These are phyloP conservation scores for Amblyteles armatorius DNA, from an alignment of 2,888 invertebrate species.

Conservation along the genomic window DNA sequence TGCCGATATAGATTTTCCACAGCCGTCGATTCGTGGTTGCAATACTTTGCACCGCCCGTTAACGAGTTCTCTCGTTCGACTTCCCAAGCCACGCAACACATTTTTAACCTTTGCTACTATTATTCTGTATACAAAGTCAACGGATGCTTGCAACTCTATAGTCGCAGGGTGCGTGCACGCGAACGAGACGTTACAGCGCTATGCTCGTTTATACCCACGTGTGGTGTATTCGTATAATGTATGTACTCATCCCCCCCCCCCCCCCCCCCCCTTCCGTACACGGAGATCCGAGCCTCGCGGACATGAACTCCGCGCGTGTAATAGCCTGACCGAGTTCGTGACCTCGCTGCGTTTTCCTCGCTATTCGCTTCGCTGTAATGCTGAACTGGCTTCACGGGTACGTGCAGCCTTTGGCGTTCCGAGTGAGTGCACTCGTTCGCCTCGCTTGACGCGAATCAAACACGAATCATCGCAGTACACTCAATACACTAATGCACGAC, in stretches of 20 bases:
- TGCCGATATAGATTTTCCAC: background rate
- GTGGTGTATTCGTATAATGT: constrained; percentile 22
- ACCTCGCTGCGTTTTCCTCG: constrained; percentile 76
- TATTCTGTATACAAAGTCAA: constrained; percentile 3
- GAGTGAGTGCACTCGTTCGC: constrained; percentile 1
- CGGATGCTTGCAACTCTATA: constrained; percentile 19
- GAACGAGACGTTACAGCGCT: constrained; percentile 44
- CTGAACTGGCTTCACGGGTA: constrained; percentile 32
- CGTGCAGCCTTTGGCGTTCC: constrained; percentile 25
- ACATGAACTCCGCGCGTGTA: constrained; percentile 60
- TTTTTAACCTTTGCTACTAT: background rate
- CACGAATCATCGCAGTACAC: background rate
- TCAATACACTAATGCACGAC: background rate
- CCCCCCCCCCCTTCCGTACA: constrained; percentile 4
- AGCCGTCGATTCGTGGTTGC: background rate
- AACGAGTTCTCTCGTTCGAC: background rate
- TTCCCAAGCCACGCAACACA: background rate
- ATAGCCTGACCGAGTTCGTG: constrained; percentile 73
- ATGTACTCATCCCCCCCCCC: constrained; percentile 4
- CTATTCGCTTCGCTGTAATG: constrained; percentile 36
- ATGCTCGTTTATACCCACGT: constrained; percentile 8
- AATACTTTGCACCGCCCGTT: background rate
- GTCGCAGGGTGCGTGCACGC: constrained; percentile 39
- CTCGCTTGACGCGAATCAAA: constrained; percentile 20
- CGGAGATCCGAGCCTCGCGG: constrained; percentile 35